These are phyloP conservation scores for Ornithoptera alexandrae DNA, from an alignment of 2,888 invertebrate genomes.

Conservation along the genomic window DNA sequence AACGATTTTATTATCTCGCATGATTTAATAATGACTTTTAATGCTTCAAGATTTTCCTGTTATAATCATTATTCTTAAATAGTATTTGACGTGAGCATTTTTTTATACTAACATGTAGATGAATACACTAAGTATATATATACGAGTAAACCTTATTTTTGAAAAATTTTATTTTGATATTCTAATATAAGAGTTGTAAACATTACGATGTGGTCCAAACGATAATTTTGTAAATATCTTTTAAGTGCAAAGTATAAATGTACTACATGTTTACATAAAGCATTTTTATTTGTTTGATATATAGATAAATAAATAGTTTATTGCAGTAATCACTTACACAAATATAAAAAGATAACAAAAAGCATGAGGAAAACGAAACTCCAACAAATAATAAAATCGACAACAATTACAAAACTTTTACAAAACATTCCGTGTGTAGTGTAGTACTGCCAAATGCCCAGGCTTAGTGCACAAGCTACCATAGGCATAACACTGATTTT, in stretches of 20 bases:
- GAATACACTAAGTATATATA: conserved; percentile 10
- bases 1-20: background rate
- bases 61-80: background rate
- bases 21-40: background rate
- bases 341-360: too few species aligned
- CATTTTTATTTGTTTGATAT: background rate
- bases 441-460: too few species aligned
- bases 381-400: too few species aligned
- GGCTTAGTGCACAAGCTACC: too few species aligned
- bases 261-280: conserved; percentile 12
- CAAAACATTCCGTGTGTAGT: too few species aligned
- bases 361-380: too few species aligned
- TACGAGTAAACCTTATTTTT: conserved; percentile 16
- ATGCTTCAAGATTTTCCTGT: background rate
- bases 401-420: too few species aligned
- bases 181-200: conserved; percentile 14
- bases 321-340: too few species aligned
- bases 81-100: conserved; percentile 1
- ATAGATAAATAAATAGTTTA: too few species aligned
- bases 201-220: conserved; percentile 27
- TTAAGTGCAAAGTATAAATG: conserved; percentile 17
- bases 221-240: conserved; percentile 24
- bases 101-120: background rate
- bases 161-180: conserved; percentile 24
- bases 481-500: too few species aligned